phyloP scores from a whole-genome alignment of 2,888 invertebrate species.

The Anoncus sp. region DNA sequence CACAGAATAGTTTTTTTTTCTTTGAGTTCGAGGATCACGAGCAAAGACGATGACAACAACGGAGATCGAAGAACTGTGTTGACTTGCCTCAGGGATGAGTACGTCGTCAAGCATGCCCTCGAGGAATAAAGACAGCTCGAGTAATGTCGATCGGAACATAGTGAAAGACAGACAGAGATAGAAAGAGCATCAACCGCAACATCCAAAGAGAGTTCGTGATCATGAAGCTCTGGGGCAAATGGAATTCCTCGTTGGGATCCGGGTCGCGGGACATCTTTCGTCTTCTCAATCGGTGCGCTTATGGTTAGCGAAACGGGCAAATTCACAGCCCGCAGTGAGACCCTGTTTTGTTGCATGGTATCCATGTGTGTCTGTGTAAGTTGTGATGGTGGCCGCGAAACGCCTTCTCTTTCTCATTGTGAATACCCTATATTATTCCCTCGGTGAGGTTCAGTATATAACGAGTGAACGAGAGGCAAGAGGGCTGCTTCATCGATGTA shows the following conservation, averaged over 20 bases:
- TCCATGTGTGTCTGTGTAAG: conserved; percentile 7
- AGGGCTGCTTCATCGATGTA: conserved; percentile 45
- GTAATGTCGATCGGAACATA: conserved; percentile 28
- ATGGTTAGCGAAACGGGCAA: conserved; percentile 23
- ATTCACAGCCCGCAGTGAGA: conserved; percentile 36
- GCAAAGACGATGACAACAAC: conserved; percentile 40
- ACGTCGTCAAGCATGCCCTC: conserved; percentile 36
- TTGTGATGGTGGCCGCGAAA: conserved; percentile 7
- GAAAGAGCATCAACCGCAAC: background rate
- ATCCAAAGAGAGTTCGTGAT: conserved; percentile 69
- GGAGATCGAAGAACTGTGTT: conserved; percentile 11
- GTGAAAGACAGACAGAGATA: conserved; percentile 36
- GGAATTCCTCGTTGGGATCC: conserved; percentile 74
- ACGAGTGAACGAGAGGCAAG: conserved; percentile 11
- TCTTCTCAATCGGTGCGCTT: conserved; percentile 39
- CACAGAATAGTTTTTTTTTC: conserved; percentile 19
- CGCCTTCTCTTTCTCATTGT: conserved; percentile 26
- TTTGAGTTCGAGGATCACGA: conserved; percentile 42
- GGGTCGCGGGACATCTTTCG: conserved; percentile 69
- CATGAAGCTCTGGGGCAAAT: conserved; percentile 55
- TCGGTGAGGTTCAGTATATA: conserved; percentile 1
- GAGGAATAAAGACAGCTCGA: conserved; percentile 16
- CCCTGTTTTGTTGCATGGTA: background rate
- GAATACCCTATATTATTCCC: conserved; percentile 24
- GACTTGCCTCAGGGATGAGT: conserved; percentile 32